phyloP scores from a whole-genome alignment of 2,797 vertebrate genomes.

The Pterois miles region DNA sequence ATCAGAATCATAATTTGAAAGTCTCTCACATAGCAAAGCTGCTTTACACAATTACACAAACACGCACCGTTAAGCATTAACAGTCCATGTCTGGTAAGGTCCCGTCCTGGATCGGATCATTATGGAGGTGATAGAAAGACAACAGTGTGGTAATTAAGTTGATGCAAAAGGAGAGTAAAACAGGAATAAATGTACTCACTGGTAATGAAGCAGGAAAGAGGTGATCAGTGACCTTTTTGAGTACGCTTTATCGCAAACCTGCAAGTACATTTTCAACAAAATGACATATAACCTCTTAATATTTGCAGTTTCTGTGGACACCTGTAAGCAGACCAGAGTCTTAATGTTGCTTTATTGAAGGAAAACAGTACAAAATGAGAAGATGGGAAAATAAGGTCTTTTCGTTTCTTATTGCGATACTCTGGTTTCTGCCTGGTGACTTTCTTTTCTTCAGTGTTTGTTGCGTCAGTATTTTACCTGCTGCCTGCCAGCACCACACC shows the following conservation, averaged over 20 bases:
- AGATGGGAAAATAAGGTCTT: neutral
- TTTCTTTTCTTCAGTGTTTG: neutral
- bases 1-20: neutral
- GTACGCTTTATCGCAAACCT: neutral
- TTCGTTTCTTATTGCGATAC: neutral
- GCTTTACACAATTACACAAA: neutral
- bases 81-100: neutral
- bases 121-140: neutral
- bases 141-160: neutral
- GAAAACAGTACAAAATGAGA: neutral
- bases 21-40: neutral
- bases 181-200: neutral
- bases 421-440: neutral
- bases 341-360: neutral
- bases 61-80: neutral
- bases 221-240: neutral
- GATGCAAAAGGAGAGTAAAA: neutral
- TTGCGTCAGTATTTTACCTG: slow-evolving; percentile 35
- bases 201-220: neutral
- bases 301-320: neutral
- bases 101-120: neutral
- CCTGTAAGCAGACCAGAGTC: neutral
- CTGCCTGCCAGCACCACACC: neutral
- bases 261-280: neutral
- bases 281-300: neutral